Evolutionary conservation across 2,888 invertebrate species (phyloP).

Genomic region (Pasiphila rectangulata): DNA sequence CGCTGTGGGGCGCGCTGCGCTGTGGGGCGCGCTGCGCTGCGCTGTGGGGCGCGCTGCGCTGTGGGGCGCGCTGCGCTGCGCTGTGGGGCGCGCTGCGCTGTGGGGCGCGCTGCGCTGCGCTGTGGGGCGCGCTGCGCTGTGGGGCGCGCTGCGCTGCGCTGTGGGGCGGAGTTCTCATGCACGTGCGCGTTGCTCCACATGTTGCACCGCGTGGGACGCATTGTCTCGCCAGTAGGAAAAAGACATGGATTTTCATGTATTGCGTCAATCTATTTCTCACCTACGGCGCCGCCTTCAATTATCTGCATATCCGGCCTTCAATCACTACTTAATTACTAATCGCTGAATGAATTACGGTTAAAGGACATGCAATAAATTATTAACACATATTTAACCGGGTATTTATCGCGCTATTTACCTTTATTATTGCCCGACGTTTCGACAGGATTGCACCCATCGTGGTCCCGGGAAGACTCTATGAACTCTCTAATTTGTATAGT

Average conservation of each 20-base stretch:
- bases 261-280: constrained; percentile 9
- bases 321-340: no score
- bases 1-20: background rate
- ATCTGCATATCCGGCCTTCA: background rate
- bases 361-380: no score
- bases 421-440: no score
- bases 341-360: no score
- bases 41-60: background rate
- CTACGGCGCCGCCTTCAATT: background rate
- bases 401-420: no score
- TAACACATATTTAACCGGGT: no score
- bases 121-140: background rate
- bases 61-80: background rate
- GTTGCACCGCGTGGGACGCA: constrained; percentile 7
- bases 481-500: no score
- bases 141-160: no score
- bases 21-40: background rate
- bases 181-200: background rate
- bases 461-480: no score
- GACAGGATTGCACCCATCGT: no score
- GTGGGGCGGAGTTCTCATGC: constrained; percentile 8
- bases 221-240: constrained; percentile 1
- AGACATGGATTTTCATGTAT: constrained; percentile 2
- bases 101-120: background rate
- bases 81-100: background rate